These are phyloP conservation scores for Chiloscyllium plagiosum DNA, from an alignment of 2,113 vertebrate genomes.

Conservation along the genomic window DNA sequence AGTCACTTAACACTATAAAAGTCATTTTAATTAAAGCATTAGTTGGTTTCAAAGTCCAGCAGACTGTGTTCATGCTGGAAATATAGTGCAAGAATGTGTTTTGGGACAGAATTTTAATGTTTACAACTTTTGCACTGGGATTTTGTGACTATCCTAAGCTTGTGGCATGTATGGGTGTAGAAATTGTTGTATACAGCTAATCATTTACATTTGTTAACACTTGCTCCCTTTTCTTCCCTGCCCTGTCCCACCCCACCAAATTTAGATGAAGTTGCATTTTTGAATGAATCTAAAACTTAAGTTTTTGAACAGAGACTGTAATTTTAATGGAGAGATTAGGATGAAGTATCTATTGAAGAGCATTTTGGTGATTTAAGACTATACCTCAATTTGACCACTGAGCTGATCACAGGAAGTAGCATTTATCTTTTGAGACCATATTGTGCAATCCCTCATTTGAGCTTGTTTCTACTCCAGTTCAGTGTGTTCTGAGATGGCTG, in stretches of 20 bases:
- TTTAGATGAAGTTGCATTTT: neutral
- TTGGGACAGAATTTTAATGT: neutral
- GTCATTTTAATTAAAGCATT: neutral
- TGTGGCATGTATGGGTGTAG: neutral
- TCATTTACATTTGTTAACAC: too few species aligned
- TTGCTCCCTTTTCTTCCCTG: too few species aligned
- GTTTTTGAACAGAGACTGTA: too few species aligned
- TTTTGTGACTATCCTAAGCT: neutral
- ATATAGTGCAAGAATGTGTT: neutral
- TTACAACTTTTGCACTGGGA: neutral
- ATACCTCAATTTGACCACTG: neutral
- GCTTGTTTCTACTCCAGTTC: too few species aligned
- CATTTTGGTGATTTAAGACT: neutral
- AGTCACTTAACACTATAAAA: neutral
- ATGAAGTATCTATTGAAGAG: neutral
- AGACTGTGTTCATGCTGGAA: neutral
- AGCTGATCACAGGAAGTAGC: neutral
- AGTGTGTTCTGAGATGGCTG: too few species aligned
- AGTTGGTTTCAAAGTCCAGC: neutral
- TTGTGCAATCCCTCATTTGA: too few species aligned
- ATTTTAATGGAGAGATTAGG: neutral
- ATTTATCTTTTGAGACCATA: neutral
- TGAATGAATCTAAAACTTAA: neutral
- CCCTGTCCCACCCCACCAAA: too few species aligned
- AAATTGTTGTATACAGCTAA: neutral